Conservation (phyloP, 1,140 invertebrate genomes). For the Euwallacea similis region DNA sequence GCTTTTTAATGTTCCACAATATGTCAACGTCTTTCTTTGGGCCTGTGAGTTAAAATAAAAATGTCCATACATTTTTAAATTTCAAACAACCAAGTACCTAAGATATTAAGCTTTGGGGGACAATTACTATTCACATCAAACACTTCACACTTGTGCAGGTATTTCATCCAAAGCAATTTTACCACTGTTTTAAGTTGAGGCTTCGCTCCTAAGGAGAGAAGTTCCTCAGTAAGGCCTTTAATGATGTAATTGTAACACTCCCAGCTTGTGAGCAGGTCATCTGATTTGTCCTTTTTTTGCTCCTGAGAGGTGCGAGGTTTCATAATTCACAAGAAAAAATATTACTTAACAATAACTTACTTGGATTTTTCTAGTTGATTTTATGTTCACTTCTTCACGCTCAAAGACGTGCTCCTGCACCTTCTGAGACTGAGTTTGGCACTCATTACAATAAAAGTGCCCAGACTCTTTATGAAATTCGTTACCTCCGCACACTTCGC, state of each 20-base stretch:
- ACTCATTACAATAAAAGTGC: slow-evolving; percentile 59
- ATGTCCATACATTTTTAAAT: neutral
- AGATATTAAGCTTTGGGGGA: slow-evolving; percentile 58
- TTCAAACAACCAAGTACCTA: slow-evolving; percentile 19
- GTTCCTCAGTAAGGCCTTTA: slow-evolving; percentile 62
- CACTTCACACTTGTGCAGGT: slow-evolving; percentile 63
- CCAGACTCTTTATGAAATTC: slow-evolving; percentile 58
- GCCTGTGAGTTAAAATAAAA: slow-evolving; percentile 14
- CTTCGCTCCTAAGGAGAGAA: slow-evolving; percentile 61
- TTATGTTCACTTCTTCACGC: slow-evolving; percentile 34
- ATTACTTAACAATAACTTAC: neutral
- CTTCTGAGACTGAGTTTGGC: slow-evolving; percentile 59
- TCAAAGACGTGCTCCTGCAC: slow-evolving; percentile 53
- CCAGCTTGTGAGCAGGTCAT: slow-evolving; percentile 62
- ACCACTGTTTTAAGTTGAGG: slow-evolving; percentile 60
- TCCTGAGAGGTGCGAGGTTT: slow-evolving; percentile 18
- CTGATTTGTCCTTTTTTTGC: slow-evolving; percentile 35
- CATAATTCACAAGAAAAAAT: neutral
- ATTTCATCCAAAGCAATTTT: slow-evolving; percentile 66
- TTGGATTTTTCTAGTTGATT: slow-evolving; percentile 34
- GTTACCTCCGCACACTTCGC: slow-evolving; percentile 54
- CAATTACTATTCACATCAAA: slow-evolving; percentile 53
- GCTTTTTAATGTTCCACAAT: slow-evolving; percentile 55
- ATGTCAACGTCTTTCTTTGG: slow-evolving; percentile 55
- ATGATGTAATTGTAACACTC: slow-evolving; percentile 69